These are phyloP conservation scores for Sphaerolaimus hirsutus DNA, from an alignment of 2,888 invertebrate genomes.

Conservation along the genomic window DNA sequence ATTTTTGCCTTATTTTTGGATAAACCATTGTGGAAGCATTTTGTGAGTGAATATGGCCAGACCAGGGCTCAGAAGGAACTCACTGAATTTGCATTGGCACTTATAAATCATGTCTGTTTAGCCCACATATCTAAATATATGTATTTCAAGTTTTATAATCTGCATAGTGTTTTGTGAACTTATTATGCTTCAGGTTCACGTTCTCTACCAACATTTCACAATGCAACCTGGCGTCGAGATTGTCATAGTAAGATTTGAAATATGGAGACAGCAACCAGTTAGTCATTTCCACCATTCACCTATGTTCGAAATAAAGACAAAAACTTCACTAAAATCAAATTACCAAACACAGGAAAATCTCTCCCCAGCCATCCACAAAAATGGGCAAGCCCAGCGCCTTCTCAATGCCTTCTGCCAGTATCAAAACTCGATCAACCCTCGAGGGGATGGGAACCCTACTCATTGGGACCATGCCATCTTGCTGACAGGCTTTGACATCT, in stretches of 20 bases:
- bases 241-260: conserved; percentile 21
- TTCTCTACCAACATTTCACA: conserved; percentile 19
- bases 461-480: conserved; percentile 25
- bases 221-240: conserved; percentile 21
- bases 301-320: too few species aligned
- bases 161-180: too few species aligned
- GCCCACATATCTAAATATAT: too few species aligned
- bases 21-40: conserved; percentile 20
- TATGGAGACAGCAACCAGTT: conserved; percentile 23
- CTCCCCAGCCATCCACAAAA: conserved; percentile 16
- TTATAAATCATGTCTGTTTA: conserved; percentile 20
- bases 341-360: too few species aligned
- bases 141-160: too few species aligned
- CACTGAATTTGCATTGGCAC: conserved; percentile 20
- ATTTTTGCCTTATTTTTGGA: conserved; percentile 21
- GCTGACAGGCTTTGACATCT: conserved; percentile 22
- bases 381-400: conserved; percentile 23
- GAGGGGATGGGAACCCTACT: conserved; percentile 15
- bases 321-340: too few species aligned
- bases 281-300: conserved; percentile 3
- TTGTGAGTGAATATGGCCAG: conserved; percentile 13
- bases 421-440: conserved; percentile 9
- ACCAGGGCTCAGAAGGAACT: conserved; percentile 18
- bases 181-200: conserved; percentile 14
- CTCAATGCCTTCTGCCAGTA: conserved; percentile 22